Evolutionary conservation across 2,888 invertebrate genomes (phyloP).

Genomic region (Pollenia labialis): DNA sequence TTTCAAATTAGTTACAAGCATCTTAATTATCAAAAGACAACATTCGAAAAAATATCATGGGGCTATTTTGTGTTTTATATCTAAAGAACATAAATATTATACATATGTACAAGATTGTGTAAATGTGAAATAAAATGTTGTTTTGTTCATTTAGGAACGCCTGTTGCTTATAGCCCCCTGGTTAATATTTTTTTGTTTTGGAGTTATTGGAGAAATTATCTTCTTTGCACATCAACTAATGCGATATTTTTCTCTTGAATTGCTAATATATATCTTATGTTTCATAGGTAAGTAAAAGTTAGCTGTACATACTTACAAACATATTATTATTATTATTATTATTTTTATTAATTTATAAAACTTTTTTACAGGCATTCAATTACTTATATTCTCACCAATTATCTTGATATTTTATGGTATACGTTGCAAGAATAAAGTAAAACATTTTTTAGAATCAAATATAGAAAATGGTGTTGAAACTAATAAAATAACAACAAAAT

Average conservation of each 20-base stretch:
- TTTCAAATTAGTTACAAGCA: too few relatives aligned
- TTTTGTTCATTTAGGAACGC: constrained; percentile 33
- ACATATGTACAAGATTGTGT: too few relatives aligned
- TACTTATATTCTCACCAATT: constrained; percentile 56
- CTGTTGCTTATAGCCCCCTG: constrained; percentile 38
- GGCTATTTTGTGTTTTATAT: too few relatives aligned
- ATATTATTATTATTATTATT: not conserved
- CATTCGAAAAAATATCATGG: too few relatives aligned
- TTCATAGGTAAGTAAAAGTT: constrained; percentile 27
- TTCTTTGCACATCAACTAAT: constrained; percentile 44
- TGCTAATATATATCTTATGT: constrained; percentile 41
- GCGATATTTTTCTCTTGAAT: constrained; percentile 49
- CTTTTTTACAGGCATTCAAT: constrained; percentile 50
- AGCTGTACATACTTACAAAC: too few relatives aligned
- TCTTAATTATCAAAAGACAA: too few relatives aligned
- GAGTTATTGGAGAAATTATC: constrained; percentile 26
- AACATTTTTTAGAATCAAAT: not conserved
- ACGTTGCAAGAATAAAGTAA: constrained; percentile 26
- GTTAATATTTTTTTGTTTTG: constrained; percentile 50
- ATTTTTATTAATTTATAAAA: constrained; percentile 2
- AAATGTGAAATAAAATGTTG: not conserved
- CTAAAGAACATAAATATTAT: too few relatives aligned
- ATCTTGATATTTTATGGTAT: constrained; percentile 35
- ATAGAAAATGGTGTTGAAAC: not conserved
- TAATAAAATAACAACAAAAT: not conserved